Base-by-base conservation (phyloP, 2,113 vertebrate genomes). In the Hipposideros armiger region DNA sequence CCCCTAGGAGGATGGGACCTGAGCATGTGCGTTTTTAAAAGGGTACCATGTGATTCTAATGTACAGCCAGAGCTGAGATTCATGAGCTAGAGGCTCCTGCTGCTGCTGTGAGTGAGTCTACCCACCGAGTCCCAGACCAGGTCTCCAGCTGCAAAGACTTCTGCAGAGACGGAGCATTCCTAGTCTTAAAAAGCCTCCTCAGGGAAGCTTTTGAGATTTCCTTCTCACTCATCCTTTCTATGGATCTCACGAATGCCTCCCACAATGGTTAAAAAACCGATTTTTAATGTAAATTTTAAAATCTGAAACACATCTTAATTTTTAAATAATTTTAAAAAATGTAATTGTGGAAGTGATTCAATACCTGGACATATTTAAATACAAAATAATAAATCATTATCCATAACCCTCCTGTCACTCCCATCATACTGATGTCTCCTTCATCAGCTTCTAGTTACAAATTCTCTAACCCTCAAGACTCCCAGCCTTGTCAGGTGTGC, bases 271-370 rank as follows among this genome's bases (percentile, higher is more conserved):
- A 42, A 78, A 87, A 80, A 80, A 45, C 3, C 4, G n/a, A 8
- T 64, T 83, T 74, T 81, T 80, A 50, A 52, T 9, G 4, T 77
- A 76, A 72, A 70, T 88, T 58, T 81, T 11, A 87, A 92, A 66
- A 52, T 81, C n/a, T 76, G 70, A 67, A 50, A 42, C 32, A n/a
- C 5, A 58, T 24, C n/a, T 52, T 93, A 47, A 77, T 58, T 84
- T 94, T 81, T 62, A 91, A 67, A 82, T 40, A 14, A 30, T 32
- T 64, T 32, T 64, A 64, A 28, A 82, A 82, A 82, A 45, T 92
- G 1, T 87, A 82, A 92, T 60, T 95, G 9, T 86, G 36, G 47
- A 76, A 82, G 30, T 36, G 56, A 92, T 58, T 94, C 54, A 76
- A 10, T 91, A 85, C 69, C 4, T n/a, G 15, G 19, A 60, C 73